phyloP scores from a whole-genome alignment of 2,797 vertebrate species.

The Pseudopleuronectes americanus region DNA sequence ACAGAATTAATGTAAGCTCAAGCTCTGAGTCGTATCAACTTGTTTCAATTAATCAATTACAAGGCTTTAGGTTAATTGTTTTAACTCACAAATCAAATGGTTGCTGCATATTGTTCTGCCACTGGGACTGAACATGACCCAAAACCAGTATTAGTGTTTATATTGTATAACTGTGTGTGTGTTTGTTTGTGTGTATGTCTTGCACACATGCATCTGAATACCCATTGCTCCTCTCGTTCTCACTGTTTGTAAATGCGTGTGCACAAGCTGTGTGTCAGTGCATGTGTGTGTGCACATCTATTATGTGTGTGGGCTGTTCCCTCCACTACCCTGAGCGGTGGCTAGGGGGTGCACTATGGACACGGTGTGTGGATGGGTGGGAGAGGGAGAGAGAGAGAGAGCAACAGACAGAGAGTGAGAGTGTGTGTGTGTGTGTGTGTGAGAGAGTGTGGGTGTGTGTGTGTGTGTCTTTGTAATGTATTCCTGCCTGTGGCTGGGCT shows the following conservation, averaged over 20 bases:
- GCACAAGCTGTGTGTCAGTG: neutral
- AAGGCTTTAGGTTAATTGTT: neutral
- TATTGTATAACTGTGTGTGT: neutral
- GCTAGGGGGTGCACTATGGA: slow-evolving; percentile 84
- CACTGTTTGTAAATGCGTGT: neutral
- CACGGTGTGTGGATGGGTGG: slow-evolving; percentile 61
- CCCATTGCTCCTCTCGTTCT: neutral
- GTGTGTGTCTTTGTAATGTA: slow-evolving; percentile 79
- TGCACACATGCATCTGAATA: neutral
- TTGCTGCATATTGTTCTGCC: too few species aligned
- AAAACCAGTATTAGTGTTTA: neutral
- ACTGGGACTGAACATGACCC: neutral
- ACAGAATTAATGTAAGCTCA: too few species aligned
- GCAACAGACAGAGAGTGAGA: slow-evolving; percentile 4
- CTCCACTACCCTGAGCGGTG: slow-evolving; percentile 75
- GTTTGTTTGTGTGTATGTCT: neutral
- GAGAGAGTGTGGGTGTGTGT: slow-evolving; percentile 25
- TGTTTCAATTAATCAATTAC: too few species aligned
- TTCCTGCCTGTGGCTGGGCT: slow-evolving; percentile 86
- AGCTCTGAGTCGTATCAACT: too few species aligned
- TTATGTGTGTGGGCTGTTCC: slow-evolving; percentile 45
- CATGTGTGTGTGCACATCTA: neutral
- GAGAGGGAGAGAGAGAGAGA: slow-evolving; percentile 17
- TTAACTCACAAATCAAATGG: neutral
- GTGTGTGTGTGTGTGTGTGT: slow-evolving; percentile 9